phyloP scores from a whole-genome alignment of 2,797 vertebrate genomes.

The Anolis apletophallus region DNA sequence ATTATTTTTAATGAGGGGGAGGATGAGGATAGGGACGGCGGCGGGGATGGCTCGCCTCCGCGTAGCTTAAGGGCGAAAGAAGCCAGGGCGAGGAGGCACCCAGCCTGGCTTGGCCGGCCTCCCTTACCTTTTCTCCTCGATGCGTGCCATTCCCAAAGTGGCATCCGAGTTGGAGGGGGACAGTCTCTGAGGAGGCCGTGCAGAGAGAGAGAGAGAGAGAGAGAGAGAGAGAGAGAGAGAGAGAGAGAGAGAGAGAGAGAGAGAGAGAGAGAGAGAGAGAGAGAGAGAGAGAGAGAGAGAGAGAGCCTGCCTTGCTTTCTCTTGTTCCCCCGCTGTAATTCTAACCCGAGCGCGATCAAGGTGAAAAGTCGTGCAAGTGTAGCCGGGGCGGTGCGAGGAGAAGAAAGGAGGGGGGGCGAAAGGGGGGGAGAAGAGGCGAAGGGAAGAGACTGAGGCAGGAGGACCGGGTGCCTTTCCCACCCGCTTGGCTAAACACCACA shows the following conservation, averaged over 20 bases:
- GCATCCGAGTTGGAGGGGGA: conserved; percentile 39
- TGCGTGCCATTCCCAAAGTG: conserved; percentile 39
- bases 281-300: too few relatives aligned
- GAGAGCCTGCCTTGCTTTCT: not conserved
- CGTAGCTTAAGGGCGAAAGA: conserved; percentile 56
- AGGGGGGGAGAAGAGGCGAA: conserved; percentile 52
- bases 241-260: not conserved
- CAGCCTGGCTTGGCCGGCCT: too few relatives aligned
- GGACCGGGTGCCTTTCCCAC: conserved; percentile 41
- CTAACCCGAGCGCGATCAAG: conserved; percentile 61
- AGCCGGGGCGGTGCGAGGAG: conserved; percentile 6
- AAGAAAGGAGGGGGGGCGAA: conserved; percentile 44
- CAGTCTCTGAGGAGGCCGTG: conserved; percentile 45
- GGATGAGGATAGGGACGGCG: not conserved
- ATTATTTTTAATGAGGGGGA: conserved; percentile 1
- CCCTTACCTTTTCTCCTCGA: not conserved
- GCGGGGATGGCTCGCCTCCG: conserved; percentile 38
- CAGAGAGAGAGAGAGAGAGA: too few relatives aligned
- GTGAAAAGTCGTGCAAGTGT: conserved; percentile 66
- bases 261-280: not conserved
- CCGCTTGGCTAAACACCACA: conserved; percentile 31
- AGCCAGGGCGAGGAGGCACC: conserved; percentile 23
- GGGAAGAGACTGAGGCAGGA: conserved; percentile 17
- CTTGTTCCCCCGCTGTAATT: conserved; percentile 15
- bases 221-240: not conserved